phyloP scores from a whole-genome alignment of 2,797 vertebrate genomes.

The Selene dorsalis region DNA sequence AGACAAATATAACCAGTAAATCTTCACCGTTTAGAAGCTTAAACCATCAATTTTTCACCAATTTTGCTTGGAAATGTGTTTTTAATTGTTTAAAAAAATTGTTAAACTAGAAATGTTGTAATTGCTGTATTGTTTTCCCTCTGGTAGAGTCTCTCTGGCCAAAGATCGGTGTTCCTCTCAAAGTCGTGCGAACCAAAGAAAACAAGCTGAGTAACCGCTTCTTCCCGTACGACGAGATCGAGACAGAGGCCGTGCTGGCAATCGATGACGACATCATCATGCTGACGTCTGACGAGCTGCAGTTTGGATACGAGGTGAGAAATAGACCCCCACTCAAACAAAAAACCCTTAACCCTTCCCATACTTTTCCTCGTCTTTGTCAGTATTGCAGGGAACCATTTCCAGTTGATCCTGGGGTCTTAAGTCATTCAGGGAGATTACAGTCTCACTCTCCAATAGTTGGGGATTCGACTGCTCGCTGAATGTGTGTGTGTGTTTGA shows the following conservation, averaged over 20 bases:
- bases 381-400: slow-evolving; percentile 57
- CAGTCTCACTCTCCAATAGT: slow-evolving; percentile 51
- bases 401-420: slow-evolving; percentile 71
- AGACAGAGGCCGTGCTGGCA: slow-evolving; percentile 96
- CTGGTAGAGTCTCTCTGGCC: slow-evolving; percentile 93
- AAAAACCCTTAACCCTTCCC: slow-evolving; percentile 1
- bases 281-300: slow-evolving; percentile 97
- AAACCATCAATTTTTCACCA: neutral
- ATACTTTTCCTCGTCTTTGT: slow-evolving; percentile 16
- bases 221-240: slow-evolving; percentile 97
- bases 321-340: neutral
- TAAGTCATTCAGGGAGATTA: slow-evolving; percentile 70
- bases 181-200: slow-evolving; percentile 95
- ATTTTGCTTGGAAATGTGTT: neutral
- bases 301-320: slow-evolving; percentile 98
- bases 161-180: slow-evolving; percentile 94
- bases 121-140: neutral
- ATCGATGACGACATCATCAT: slow-evolving; percentile 99
- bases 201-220: slow-evolving; percentile 99
- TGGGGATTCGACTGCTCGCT: slow-evolving; percentile 60
- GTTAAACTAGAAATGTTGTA: neutral
- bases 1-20: neutral
- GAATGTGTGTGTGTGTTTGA: slow-evolving; percentile 68
- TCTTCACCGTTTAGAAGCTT: neutral
- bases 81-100: neutral